phyloP scores from a whole-genome alignment of 92 coral and sea anemone genomes.

The Zoanthus sansibaricus region DNA sequence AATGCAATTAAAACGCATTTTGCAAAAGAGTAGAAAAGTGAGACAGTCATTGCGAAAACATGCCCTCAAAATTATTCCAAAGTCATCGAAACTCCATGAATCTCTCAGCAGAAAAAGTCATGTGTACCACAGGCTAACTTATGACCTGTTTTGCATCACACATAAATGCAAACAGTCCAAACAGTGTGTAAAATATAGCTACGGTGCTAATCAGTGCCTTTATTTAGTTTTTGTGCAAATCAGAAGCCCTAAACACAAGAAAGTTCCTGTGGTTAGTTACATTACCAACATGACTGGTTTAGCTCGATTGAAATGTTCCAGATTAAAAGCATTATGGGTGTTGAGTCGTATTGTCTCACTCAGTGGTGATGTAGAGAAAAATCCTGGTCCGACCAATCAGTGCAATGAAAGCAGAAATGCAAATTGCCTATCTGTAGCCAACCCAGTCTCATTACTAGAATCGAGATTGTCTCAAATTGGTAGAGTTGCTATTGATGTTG shows the following conservation, averaged over 20 bases:
- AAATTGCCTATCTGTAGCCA: conserved; percentile 17
- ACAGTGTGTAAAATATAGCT: neutral
- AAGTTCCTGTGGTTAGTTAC: conserved; percentile 19
- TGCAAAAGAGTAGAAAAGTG: conserved; percentile 34
- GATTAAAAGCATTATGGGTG: conserved; percentile 37
- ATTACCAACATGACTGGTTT: conserved; percentile 41
- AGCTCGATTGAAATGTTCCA: conserved; percentile 29
- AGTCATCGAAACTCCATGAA: conserved; percentile 43
- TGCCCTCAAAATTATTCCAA: conserved; percentile 41
- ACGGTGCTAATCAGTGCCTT: conserved; percentile 16
- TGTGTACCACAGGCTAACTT: conserved; percentile 38
- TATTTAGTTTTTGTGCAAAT: conserved; percentile 30
- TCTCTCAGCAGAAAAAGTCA: conserved; percentile 43
- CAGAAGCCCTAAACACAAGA: conserved; percentile 40
- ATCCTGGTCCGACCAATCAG: conserved; percentile 41
- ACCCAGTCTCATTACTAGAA: conserved; percentile 49
- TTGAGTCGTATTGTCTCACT: conserved; percentile 10
- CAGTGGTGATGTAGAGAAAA: conserved; percentile 49
- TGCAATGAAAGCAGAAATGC: conserved; percentile 39
- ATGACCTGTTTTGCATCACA: conserved; percentile 9
- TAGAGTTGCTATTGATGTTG: conserved; percentile 45
- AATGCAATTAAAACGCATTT: conserved; percentile 26
- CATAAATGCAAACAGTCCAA: conserved; percentile 13
- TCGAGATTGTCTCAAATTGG: conserved; percentile 41
- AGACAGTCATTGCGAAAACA: conserved; percentile 38